phyloP scores from a whole-genome alignment of 2,888 invertebrate species.

The Cacoxenus indagator region DNA sequence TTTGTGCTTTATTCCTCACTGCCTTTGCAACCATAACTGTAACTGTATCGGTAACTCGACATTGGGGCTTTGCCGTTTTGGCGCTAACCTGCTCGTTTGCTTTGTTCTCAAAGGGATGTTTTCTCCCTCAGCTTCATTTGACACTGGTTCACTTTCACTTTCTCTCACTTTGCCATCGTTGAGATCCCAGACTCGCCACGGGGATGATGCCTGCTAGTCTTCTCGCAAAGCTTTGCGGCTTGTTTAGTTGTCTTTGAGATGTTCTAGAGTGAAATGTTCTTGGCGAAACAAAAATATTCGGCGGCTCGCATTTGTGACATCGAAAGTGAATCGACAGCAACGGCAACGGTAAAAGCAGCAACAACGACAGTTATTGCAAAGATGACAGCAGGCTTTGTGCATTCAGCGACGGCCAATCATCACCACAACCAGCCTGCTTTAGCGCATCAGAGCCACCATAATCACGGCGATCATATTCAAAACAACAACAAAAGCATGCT shows the following conservation, averaged over 20 bases:
- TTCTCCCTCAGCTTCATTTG: slow-evolving; percentile 41
- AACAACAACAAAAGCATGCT: slow-evolving; percentile 48
- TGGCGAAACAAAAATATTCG: slow-evolving; percentile 45
- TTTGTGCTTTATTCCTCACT: neutral
- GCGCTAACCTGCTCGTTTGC: neutral
- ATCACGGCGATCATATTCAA: neutral
- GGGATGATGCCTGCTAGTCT: slow-evolving; percentile 19
- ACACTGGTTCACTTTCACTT: slow-evolving; percentile 8
- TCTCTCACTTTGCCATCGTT: neutral
- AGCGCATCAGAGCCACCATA: slow-evolving; percentile 11
- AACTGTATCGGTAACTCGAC: neutral
- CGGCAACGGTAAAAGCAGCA: slow-evolving; percentile 24
- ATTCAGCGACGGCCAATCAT: slow-evolving; percentile 62
- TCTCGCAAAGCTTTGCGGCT: slow-evolving; percentile 9
- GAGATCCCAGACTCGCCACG: neutral
- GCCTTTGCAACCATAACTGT: neutral
- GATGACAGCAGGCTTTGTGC: slow-evolving; percentile 66
- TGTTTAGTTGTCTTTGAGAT: slow-evolving; percentile 66
- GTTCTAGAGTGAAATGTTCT: slow-evolving; percentile 66
- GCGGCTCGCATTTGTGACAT: slow-evolving; percentile 51
- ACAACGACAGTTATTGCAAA: slow-evolving; percentile 43
- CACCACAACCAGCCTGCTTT: slow-evolving; percentile 20
- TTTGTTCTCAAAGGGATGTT: slow-evolving; percentile 48
- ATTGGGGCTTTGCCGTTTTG: neutral
- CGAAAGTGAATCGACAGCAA: slow-evolving; percentile 42